These are phyloP conservation scores for Dunckerocampus dactyliophorus DNA, from an alignment of 2,113 vertebrate species.

Conservation along the genomic window DNA sequence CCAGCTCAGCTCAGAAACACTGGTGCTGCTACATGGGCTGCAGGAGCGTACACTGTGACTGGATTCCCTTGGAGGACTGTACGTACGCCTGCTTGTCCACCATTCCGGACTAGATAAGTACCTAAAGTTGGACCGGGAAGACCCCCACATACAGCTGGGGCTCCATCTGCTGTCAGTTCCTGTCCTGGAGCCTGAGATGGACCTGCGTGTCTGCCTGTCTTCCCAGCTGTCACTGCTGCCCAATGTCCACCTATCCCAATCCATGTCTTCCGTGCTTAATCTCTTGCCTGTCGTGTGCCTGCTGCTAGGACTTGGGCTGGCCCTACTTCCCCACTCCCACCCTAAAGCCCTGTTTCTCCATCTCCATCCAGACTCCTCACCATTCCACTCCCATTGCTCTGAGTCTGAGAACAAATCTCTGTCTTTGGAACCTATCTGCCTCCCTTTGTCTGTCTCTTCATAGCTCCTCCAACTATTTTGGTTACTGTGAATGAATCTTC, in stretches of 20 bases:
- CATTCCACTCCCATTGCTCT: slow-evolving; percentile 58
- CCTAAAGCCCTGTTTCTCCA: slow-evolving; percentile 29
- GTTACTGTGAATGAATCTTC: slow-evolving; percentile 52
- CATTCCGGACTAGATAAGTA: slow-evolving; percentile 52
- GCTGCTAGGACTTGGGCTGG: slow-evolving; percentile 42
- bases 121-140: slow-evolving; percentile 30
- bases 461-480: slow-evolving; percentile 35
- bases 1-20: slow-evolving; percentile 68
- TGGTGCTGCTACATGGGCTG: slow-evolving; percentile 68
- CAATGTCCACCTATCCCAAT: slow-evolving; percentile 63
- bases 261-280: slow-evolving; percentile 46
- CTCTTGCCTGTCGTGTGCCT: slow-evolving; percentile 37
- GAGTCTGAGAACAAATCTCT: slow-evolving; percentile 37
- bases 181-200: slow-evolving; percentile 34
- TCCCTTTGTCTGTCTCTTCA: slow-evolving; percentile 29
- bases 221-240: slow-evolving; percentile 69
- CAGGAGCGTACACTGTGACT: slow-evolving; percentile 57
- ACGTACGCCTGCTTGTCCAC: slow-evolving; percentile 42
- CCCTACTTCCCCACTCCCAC: slow-evolving; percentile 36
- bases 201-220: slow-evolving; percentile 37
- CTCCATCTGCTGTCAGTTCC: slow-evolving; percentile 47
- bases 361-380: slow-evolving; percentile 31
- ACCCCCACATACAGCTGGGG: slow-evolving; percentile 28
- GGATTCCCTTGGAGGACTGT: slow-evolving; percentile 35
- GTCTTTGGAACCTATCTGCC: slow-evolving; percentile 30